These are phyloP conservation scores for Paedocypris sp. DNA, from an alignment of 2,113 vertebrate genomes.

Conservation along the genomic window DNA sequence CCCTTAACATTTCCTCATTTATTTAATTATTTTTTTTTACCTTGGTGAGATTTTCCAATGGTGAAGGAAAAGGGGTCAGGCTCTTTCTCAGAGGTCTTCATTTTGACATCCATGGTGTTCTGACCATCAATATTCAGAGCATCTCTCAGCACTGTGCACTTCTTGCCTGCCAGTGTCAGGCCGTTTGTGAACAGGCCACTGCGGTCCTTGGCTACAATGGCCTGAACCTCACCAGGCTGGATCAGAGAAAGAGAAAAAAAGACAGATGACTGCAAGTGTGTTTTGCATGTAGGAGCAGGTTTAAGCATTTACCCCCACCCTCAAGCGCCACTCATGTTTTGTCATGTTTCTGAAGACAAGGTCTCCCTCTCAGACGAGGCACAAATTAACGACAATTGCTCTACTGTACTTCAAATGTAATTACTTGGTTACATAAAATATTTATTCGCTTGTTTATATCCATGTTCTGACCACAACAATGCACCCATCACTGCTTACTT, in stretches of 20 bases:
- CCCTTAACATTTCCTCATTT: no score
- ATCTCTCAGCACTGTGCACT: constrained; percentile 33
- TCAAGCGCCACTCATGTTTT: constrained; percentile 1
- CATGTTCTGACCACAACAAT: no score
- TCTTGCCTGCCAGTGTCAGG: constrained; percentile 13
- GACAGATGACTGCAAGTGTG: background rate
- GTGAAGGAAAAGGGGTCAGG: constrained; percentile 25
- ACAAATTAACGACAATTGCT: no score
- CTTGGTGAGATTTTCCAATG: constrained; percentile 17
- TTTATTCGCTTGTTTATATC: no score
- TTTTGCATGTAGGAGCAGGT: background rate
- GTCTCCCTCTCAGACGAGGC: background rate
- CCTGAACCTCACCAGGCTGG: constrained; percentile 21
- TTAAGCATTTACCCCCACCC: background rate
- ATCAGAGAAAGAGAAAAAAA: background rate
- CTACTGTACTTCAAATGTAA: no score
- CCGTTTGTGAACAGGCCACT: background rate
- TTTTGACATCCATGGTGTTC: constrained; percentile 39
- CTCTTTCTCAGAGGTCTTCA: constrained; percentile 23
- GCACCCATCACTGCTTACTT: no score
- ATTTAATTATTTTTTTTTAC: background rate
- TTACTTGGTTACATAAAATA: no score
- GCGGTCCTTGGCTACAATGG: background rate
- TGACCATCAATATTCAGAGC: background rate
- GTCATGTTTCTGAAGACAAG: background rate